These are phyloP conservation scores for Cichlasoma orientale DNA, from an alignment of 2,797 vertebrate genomes.

Conservation along the genomic window DNA sequence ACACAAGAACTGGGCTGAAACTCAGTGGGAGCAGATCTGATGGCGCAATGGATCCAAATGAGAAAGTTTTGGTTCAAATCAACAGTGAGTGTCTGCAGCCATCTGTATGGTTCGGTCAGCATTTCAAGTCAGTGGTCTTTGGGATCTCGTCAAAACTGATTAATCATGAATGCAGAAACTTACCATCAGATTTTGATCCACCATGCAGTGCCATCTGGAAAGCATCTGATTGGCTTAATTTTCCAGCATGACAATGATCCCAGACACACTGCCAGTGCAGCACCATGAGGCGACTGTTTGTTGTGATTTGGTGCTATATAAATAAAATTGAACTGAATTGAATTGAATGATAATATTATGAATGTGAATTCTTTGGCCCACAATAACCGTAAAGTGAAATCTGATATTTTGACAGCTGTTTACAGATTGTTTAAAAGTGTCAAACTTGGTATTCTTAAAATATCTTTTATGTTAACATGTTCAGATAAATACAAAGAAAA, in stretches of 20 bases:
- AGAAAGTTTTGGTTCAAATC: neutral
- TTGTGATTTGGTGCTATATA: no score
- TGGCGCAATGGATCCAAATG: neutral
- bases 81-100: no score
- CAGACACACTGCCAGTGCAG: neutral
- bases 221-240: accelerated
- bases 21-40: neutral
- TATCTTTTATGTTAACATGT: neutral
- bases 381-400: no score
- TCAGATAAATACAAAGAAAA: neutral
- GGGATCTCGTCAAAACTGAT: neutral
- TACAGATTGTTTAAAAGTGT: no score
- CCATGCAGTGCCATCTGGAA: neutral
- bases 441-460: neutral
- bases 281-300: no score
- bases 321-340: no score
- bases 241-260: neutral
- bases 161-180: neutral
- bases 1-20: neutral
- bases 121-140: accelerated
- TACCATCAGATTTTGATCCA: neutral
- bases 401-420: no score
- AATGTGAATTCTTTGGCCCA: no score
- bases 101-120: neutral
- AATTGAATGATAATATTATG: no score